Evolutionary conservation across 2,888 invertebrate genomes (phyloP).

Genomic region (Synanthedon myopaeformis): DNA sequence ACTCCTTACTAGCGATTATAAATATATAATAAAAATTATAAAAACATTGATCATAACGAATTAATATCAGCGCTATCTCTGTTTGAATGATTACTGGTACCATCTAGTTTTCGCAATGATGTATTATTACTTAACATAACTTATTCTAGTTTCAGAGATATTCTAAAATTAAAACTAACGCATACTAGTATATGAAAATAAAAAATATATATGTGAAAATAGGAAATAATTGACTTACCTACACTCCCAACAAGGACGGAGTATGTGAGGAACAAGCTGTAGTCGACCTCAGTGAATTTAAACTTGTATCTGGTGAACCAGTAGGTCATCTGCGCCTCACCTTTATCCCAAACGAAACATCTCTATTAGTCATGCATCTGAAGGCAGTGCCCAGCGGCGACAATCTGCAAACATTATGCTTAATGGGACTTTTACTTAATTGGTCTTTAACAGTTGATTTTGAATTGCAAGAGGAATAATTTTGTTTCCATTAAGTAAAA

Average conservation of each 20-base stretch:
- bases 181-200: too few species aligned
- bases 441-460: background rate
- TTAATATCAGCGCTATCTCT: too few species aligned
- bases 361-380: conserved; percentile 40
- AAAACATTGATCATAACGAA: too few species aligned
- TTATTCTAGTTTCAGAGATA: too few species aligned
- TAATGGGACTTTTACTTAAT: conserved; percentile 24
- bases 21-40: too few species aligned
- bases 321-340: conserved; percentile 71
- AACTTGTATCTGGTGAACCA: conserved; percentile 70
- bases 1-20: too few species aligned
- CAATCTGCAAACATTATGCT: conserved; percentile 42
- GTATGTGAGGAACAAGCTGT: conserved; percentile 68
- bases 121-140: too few species aligned
- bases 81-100: too few species aligned
- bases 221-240: conserved; percentile 45
- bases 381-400: conserved; percentile 19
- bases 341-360: conserved; percentile 59
- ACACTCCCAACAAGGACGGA: conserved; percentile 67
- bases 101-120: too few species aligned
- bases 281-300: conserved; percentile 71
- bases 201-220: too few species aligned
- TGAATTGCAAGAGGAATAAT: background rate
- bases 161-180: too few species aligned
- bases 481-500: too few species aligned